These are phyloP conservation scores for Cerastoderma edule DNA, from an alignment of 2,888 invertebrate species.

Conservation along the genomic window DNA sequence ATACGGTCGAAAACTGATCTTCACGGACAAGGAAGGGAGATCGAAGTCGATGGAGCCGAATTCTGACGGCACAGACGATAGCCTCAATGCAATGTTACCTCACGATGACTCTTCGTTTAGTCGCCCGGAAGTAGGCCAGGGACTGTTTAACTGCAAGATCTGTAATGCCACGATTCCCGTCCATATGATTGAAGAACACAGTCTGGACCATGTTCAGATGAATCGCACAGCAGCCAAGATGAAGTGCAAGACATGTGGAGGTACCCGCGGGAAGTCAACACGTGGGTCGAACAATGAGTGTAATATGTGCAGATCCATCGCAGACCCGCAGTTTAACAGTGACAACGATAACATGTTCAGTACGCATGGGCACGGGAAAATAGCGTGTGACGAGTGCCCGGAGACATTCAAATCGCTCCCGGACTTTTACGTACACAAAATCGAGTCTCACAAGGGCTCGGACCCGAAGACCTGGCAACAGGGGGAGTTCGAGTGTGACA, in stretches of 20 bases:
- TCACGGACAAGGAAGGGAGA: not conserved
- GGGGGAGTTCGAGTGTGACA: slow-evolving; percentile 58
- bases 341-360: slow-evolving; percentile 1
- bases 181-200: slow-evolving; percentile 68
- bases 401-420: slow-evolving; percentile 65
- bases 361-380: slow-evolving; percentile 24
- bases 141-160: slow-evolving; percentile 74
- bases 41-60: slow-evolving; percentile 21
- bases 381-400: slow-evolving; percentile 68
- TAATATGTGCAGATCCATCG: slow-evolving; percentile 54
- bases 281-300: slow-evolving; percentile 20
- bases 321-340: slow-evolving; percentile 27
- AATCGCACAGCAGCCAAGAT: slow-evolving; percentile 34
- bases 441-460: slow-evolving; percentile 58
- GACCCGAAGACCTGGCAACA: slow-evolving; percentile 27
- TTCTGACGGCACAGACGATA: not conserved
- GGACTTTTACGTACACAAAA: slow-evolving; percentile 65
- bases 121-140: slow-evolving; percentile 63
- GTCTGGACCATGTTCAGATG: slow-evolving; percentile 60
- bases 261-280: slow-evolving; percentile 33
- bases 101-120: too few species aligned
- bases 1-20: not conserved
- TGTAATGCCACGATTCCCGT: slow-evolving; percentile 72
- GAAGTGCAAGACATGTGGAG: slow-evolving; percentile 60
- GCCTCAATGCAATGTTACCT: too few species aligned